Conservation (phyloP, 2,888 invertebrate genomes). For the Rhagium mordax region DNA sequence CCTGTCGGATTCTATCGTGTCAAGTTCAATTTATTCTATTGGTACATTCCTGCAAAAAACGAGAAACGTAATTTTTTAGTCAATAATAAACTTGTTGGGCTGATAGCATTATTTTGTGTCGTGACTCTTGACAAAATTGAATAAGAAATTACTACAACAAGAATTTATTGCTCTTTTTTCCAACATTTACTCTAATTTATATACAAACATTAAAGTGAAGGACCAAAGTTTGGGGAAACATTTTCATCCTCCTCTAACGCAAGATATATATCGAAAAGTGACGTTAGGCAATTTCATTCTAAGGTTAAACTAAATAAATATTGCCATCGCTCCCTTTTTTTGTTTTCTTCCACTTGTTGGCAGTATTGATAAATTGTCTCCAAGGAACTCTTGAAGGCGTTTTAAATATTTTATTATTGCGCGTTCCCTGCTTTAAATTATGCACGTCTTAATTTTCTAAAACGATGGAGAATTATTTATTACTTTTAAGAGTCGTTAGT, state of each 20-base stretch:
- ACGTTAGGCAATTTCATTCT: constrained; percentile 12
- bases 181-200: constrained; percentile 12
- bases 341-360: constrained; percentile 48
- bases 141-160: not conserved
- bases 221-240: constrained; percentile 7
- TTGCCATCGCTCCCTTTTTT: constrained; percentile 34
- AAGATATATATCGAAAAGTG: constrained; percentile 12
- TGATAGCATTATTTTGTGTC: not conserved
- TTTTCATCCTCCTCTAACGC: not conserved
- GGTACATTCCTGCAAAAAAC: not conserved
- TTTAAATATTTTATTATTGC: constrained; percentile 48
- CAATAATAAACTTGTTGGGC: not conserved
- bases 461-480: constrained; percentile 43
- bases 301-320: constrained; percentile 34
- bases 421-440: constrained; percentile 46
- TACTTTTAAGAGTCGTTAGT: constrained; percentile 19
- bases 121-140: not conserved
- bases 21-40: not conserved
- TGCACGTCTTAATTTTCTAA: constrained; percentile 53
- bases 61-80: not conserved
- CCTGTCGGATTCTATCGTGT: not conserved
- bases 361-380: constrained; percentile 51
- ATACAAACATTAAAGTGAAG: constrained; percentile 5
- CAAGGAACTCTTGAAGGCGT: constrained; percentile 41
- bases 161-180: constrained; percentile 6